A percentile compares a stretch with the other conserved stretches of the same genome.
Conservation (phyloP, 1,140 invertebrate species). For the Pachyrhynchus sulphureomaculatus region DNA sequence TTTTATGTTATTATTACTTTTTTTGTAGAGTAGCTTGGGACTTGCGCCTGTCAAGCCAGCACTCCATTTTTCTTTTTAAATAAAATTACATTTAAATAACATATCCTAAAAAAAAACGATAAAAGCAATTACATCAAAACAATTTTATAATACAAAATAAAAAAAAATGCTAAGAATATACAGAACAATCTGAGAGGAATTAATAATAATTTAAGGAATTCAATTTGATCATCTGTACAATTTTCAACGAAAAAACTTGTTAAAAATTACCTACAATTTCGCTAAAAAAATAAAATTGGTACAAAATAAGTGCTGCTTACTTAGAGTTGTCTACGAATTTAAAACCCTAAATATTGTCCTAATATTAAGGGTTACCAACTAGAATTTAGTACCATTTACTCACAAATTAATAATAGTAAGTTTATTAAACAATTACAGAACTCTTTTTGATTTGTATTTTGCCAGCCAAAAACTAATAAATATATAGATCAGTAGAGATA, state of each 20-base stretch:
- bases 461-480: slow-evolving; percentile 3
- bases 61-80: slow-evolving; percentile 31
- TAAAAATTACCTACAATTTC: slow-evolving; percentile 15
- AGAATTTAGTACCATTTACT: slow-evolving; percentile 8
- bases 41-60: slow-evolving; percentile 43
- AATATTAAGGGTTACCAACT: slow-evolving; percentile 15
- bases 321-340: neutral
- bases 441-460: neutral
- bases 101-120: slow-evolving; percentile 10
- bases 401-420: neutral
- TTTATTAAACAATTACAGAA: neutral
- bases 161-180: slow-evolving; percentile 26
- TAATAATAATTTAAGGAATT: slow-evolving; percentile 8
- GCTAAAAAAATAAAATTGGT: neutral
- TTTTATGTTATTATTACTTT: slow-evolving; percentile 14
- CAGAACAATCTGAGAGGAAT: neutral
- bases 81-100: slow-evolving; percentile 16
- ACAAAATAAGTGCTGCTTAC: slow-evolving; percentile 15
- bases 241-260: no score
- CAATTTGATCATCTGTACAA: neutral
- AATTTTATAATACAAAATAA: slow-evolving; percentile 36
- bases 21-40: slow-evolving; percentile 34
- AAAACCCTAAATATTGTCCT: slow-evolving; percentile 1
- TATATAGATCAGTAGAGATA: slow-evolving; percentile 5
- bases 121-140: slow-evolving; percentile 30